phyloP scores from a whole-genome alignment of 2,797 vertebrate species.

The Sarcophilus harrisii region DNA sequence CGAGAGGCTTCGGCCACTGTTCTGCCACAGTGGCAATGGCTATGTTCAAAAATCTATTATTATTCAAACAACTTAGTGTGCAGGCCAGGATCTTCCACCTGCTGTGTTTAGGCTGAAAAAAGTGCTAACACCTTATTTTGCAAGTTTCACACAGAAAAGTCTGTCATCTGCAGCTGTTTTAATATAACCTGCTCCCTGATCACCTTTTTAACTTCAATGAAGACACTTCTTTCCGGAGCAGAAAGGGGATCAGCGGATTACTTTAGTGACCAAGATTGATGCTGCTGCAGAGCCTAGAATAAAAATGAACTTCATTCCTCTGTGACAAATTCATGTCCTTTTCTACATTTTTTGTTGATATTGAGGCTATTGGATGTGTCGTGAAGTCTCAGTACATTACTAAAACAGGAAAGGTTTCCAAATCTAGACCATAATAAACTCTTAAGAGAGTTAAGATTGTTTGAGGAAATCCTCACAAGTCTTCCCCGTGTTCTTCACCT shows the following conservation, averaged over 20 bases:
- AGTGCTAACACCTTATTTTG: constrained; percentile 30
- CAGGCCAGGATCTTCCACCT: constrained; percentile 70
- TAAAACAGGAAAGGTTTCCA: not conserved
- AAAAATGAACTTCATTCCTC: not conserved
- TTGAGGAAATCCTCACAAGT: not conserved
- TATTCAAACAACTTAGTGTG: constrained; percentile 57
- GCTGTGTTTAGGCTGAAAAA: constrained; percentile 66
- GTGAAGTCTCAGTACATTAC: not conserved
- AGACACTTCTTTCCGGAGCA: constrained; percentile 43
- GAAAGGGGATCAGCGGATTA: constrained; percentile 38
- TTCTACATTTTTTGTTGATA: not conserved
- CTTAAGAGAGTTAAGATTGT: not conserved
- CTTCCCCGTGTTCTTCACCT: not conserved
- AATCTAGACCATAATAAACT: not conserved
- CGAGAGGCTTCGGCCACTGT: constrained; percentile 75
- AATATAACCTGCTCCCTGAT: constrained; percentile 49
- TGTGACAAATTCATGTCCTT: constrained; percentile 7
- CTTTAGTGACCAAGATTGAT: constrained; percentile 10
- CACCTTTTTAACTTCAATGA: constrained; percentile 63
- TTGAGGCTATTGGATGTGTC: not conserved
- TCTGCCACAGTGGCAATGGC: constrained; percentile 76
- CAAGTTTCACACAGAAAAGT: constrained; percentile 58
- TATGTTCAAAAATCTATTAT: constrained; percentile 70
- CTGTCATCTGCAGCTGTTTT: constrained; percentile 39
- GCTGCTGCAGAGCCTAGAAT: not conserved